Percentiles rank a stretch among this genome's conserved stretches.
Conservation (phyloP, 2,888 invertebrate species). For the Rhagium mordax region DNA sequence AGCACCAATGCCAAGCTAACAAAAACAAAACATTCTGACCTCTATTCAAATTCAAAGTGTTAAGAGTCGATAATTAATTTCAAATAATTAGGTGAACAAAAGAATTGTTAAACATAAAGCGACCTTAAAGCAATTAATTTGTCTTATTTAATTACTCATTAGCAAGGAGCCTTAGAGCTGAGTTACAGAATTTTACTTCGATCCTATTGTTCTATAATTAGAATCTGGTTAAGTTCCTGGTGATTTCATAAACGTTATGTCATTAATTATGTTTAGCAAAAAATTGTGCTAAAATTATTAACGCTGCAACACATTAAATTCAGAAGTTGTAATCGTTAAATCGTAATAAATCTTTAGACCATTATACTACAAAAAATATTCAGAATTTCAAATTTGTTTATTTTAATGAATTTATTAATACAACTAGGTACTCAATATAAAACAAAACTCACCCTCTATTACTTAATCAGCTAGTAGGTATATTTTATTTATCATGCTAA, state of each 20-base stretch:
- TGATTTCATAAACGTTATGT: neutral
- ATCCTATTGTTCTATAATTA: conserved; percentile 4
- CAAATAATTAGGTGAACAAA: neutral
- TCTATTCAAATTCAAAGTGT: neutral
- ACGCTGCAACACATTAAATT: neutral
- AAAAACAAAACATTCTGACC: neutral
- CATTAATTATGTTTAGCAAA: neutral
- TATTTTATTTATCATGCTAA: too few relatives aligned
- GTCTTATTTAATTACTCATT: neutral
- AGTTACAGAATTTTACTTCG: neutral
- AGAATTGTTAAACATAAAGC: neutral
- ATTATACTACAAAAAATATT: neutral
- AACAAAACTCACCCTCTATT: too few relatives aligned
- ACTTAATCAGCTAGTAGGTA: too few relatives aligned
- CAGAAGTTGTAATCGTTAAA: neutral
- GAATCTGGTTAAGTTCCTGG: neutral
- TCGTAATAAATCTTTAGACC: neutral
- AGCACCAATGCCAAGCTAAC: too few relatives aligned
- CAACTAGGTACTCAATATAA: too few relatives aligned
- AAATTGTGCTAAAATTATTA: neutral
- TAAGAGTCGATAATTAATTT: neutral
- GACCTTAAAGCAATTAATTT: neutral
- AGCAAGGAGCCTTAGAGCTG: neutral
- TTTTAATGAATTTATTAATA: too few relatives aligned
- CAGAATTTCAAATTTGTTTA: neutral